Evolutionary conservation across 2,888 invertebrate genomes (phyloP), one percentile per base, ranked within the genome.

Genomic region (Autographa pulchrina): DNA sequence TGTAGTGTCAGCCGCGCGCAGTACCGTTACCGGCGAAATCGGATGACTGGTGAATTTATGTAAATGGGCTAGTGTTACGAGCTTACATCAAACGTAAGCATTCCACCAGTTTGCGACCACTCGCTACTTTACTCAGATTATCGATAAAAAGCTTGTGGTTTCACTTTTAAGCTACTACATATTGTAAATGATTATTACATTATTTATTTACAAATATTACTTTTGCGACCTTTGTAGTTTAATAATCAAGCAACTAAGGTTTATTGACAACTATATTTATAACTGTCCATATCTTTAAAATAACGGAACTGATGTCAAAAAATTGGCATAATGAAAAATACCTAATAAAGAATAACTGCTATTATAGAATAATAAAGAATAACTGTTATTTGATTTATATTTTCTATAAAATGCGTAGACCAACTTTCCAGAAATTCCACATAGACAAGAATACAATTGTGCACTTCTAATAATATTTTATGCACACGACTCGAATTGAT

Each of bases 11-110:
- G 77, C 74, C 63, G 76, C 73, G 66, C 68, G 70, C 74, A 75
- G 88, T 93, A 94, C 95, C 94, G 95, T 94, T 95, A 94, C 74
- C 90, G 81, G 92, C 92, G 93, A 94, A 93, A 93, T 92, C 92
- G 86, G 88, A 90, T 89, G 90, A 89, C 91, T 89, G 84, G 88
- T 88, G 82, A 89, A 89, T 89, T 88, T 89, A 89, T 89, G 91
- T 85, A 93, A 92, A 92, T 89, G 84, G 92, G 94, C 88, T 89
- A 94, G 90, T 92, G 90, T 87, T 88, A 92, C 93, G 74, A 84
- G 78, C 84, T 82, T 82, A 83, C 76, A 77, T 75, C 80, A 70
- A 81, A 84, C 71, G 79, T 65, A 74, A 72, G 79, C 77, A 69
- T 73, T 73, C 78, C 56, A 62, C 65, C 68, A 78, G 54, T 63